Percentiles rank a stretch among this genome's conserved stretches.
Evolutionary conservation across 2,888 invertebrate species (phyloP).

Genomic region (Imbricaverruca yamaguchii): DNA sequence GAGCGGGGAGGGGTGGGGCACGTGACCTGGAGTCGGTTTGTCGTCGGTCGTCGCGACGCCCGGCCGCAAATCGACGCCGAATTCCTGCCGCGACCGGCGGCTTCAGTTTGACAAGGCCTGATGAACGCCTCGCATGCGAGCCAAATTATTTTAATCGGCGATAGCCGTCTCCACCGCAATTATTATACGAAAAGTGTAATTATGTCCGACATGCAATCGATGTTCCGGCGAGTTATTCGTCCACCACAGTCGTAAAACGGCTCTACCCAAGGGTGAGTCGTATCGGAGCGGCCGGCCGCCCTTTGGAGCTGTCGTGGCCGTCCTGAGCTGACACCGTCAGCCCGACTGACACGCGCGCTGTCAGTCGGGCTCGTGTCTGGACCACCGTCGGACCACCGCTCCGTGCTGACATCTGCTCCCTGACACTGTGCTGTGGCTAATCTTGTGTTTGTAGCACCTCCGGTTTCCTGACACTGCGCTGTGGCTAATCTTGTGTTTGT

Average conservation of each 20-base stretch:
- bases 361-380: no score
- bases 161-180: conserved; percentile 8
- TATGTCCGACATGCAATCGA: neutral
- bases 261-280: no score
- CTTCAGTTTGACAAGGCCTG: neutral
- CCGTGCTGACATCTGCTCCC: no score
- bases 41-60: no score
- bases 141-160: conserved; percentile 3
- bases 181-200: conserved; percentile 7
- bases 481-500: no score
- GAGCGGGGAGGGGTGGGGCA: neutral
- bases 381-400: no score
- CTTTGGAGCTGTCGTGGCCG: neutral
- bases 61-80: neutral
- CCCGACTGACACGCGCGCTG: no score
- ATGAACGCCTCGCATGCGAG: neutral
- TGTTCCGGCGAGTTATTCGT: neutral
- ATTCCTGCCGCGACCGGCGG: neutral
- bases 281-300: neutral
- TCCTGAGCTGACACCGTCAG: no score
- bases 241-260: neutral
- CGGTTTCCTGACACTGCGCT: no score
- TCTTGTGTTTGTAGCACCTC: no score
- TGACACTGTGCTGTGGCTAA: no score
- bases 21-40: neutral